These are phyloP conservation scores for Artibeus lituratus DNA, from an alignment of 2,797 vertebrate genomes.

Conservation along the genomic window DNA sequence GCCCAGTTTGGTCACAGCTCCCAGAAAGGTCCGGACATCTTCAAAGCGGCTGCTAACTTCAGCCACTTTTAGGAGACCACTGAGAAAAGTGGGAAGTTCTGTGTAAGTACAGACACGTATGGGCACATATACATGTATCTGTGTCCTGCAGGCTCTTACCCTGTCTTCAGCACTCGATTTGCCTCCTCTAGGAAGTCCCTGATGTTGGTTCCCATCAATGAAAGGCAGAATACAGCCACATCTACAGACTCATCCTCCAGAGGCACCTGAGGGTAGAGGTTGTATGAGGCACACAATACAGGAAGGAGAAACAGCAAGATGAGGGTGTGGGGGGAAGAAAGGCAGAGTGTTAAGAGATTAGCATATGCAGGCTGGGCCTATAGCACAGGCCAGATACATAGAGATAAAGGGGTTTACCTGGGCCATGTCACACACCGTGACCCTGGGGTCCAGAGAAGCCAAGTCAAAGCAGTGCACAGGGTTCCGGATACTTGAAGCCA, in stretches of 20 bases:
- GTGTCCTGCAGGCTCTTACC: conserved; percentile 80
- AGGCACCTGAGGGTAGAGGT: conserved; percentile 87
- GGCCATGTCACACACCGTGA: conserved; percentile 95
- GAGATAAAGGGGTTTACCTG: conserved; percentile 79
- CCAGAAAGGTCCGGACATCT: conserved; percentile 84
- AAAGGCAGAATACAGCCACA: conserved; percentile 94
- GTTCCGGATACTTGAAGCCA: conserved; percentile 90
- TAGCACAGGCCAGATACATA: not conserved
- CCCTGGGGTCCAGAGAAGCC: conserved; percentile 87
- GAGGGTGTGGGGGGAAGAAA: not conserved
- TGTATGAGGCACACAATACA: not conserved
- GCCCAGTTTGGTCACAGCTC: conserved; percentile 86
- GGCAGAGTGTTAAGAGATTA: not conserved
- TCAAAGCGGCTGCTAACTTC: conserved; percentile 96
- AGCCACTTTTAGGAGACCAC: conserved; percentile 92
- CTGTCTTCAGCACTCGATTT: conserved; percentile 89
- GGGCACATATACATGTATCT: not conserved
- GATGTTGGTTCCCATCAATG: conserved; percentile 97
- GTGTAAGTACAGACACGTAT: accelerated
- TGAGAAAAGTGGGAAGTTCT: conserved; percentile 61
- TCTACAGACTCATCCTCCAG: conserved; percentile 87
- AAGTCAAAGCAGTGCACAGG: conserved; percentile 94
- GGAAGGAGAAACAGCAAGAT: not conserved
- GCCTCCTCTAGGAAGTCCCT: conserved; percentile 93
- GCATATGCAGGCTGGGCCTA: not conserved